phyloP scores from a whole-genome alignment of 2,888 invertebrate species.

The Nomada ruficornis region DNA sequence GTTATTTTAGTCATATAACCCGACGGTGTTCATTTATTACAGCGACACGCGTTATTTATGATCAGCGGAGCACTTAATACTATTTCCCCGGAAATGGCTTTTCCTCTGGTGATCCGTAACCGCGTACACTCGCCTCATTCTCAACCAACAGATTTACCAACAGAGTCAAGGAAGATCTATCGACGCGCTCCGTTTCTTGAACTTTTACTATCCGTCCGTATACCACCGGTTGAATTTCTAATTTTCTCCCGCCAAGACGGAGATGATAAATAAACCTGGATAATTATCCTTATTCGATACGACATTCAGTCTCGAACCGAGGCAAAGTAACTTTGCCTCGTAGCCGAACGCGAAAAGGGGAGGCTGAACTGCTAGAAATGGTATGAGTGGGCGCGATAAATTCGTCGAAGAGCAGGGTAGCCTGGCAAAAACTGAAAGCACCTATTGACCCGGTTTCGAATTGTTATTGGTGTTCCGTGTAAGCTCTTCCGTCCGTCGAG shows the following conservation, averaged over 20 bases:
- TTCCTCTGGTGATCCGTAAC: constrained; percentile 27
- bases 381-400: constrained; percentile 34
- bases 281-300: constrained; percentile 45
- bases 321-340: background rate
- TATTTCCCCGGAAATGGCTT: constrained; percentile 53
- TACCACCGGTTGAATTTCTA: constrained; percentile 37
- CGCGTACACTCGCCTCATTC: background rate
- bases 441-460: constrained; percentile 56
- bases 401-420: background rate
- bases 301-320: constrained; percentile 53
- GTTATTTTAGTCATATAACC: constrained; percentile 46
- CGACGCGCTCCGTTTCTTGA: constrained; percentile 27
- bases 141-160: constrained; percentile 15
- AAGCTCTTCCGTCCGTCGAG: constrained; percentile 41
- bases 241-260: constrained; percentile 52
- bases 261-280: constrained; percentile 26
- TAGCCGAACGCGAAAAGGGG: background rate
- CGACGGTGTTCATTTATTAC: constrained; percentile 54
- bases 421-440: constrained; percentile 18
- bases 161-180: constrained; percentile 56
- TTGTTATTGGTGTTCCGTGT: constrained; percentile 60
- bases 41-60: constrained; percentile 49
- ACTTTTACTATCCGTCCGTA: constrained; percentile 37
- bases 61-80: constrained; percentile 50
- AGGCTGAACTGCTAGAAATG: constrained; percentile 7